Conservation (phyloP, 1,140 invertebrate genomes). For the Nylanderia fulva region DNA sequence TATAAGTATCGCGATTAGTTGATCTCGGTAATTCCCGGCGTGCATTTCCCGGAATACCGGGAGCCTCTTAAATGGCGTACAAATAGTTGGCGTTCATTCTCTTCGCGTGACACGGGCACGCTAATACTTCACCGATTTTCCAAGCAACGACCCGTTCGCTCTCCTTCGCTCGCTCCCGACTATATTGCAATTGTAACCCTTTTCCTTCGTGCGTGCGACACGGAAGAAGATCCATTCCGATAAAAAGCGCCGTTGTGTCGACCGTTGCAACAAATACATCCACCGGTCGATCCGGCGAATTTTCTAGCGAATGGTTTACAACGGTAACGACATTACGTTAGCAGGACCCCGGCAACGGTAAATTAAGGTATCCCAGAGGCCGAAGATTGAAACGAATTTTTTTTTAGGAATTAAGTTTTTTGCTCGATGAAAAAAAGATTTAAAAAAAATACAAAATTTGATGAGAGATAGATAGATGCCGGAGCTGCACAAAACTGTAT, state of each 20-base stretch:
- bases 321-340: conserved; percentile 63
- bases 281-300: conserved; percentile 36
- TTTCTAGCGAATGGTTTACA: conserved; percentile 15
- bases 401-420: neutral
- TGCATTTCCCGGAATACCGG: neutral
- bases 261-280: conserved; percentile 54
- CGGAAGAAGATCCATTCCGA: conserved; percentile 60
- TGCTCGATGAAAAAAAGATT: neutral
- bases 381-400: neutral
- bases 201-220: conserved; percentile 63
- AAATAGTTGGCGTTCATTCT: conserved; percentile 53
- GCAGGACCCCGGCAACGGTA: neutral
- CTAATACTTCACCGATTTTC: conserved; percentile 53
- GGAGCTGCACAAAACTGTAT: neutral
- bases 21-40: neutral
- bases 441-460: neutral
- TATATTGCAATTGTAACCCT: conserved; percentile 64
- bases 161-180: conserved; percentile 7
- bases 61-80: conserved; percentile 50
- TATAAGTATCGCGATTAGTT: conserved; percentile 11
- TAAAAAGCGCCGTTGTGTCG: conserved; percentile 46
- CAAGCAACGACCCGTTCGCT: conserved; percentile 26
- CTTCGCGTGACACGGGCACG: conserved; percentile 53
- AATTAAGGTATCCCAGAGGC: neutral
- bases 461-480: neutral